These are phyloP conservation scores for Octonoba sinensis DNA, from an alignment of 2,888 invertebrate genomes.

Conservation along the genomic window DNA sequence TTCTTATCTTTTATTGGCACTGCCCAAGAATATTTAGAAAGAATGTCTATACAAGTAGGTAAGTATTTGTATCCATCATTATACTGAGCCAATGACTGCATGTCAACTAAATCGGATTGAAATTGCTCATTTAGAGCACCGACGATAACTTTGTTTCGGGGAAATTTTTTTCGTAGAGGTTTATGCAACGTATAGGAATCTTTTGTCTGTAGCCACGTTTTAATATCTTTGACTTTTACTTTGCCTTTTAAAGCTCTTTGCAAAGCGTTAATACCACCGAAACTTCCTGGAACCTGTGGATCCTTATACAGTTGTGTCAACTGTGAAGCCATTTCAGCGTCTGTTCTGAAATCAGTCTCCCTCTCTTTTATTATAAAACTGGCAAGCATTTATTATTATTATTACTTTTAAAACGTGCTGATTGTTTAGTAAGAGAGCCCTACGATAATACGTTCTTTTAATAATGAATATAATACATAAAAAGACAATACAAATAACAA, in stretches of 20 bases:
- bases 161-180: conserved; percentile 32
- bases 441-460: too few relatives aligned
- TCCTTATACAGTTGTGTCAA: conserved; percentile 17
- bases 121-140: conserved; percentile 66
- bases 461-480: too few relatives aligned
- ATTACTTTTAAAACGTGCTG: too few relatives aligned
- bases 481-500: too few relatives aligned
- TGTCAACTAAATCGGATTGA: conserved; percentile 67
- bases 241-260: conserved; percentile 20
- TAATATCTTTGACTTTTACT: conserved; percentile 23
- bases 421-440: too few relatives aligned
- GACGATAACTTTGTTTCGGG: conserved; percentile 60
- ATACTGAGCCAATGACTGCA: conserved; percentile 31
- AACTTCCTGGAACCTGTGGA: conserved; percentile 19
- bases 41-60: conserved; percentile 67
- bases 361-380: too few relatives aligned
- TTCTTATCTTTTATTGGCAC: conserved; percentile 67
- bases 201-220: conserved; percentile 43
- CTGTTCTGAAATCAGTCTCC: too few relatives aligned
- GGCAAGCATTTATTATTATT: too few relatives aligned
- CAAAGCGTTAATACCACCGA: conserved; percentile 21
- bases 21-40: conserved; percentile 67
- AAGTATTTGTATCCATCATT: conserved; percentile 67
- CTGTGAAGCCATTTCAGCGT: not conserved
- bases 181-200: conserved; percentile 58